Evolutionary conservation across 2,888 invertebrate genomes (phyloP).

Genomic region (Adineta ricciae): DNA sequence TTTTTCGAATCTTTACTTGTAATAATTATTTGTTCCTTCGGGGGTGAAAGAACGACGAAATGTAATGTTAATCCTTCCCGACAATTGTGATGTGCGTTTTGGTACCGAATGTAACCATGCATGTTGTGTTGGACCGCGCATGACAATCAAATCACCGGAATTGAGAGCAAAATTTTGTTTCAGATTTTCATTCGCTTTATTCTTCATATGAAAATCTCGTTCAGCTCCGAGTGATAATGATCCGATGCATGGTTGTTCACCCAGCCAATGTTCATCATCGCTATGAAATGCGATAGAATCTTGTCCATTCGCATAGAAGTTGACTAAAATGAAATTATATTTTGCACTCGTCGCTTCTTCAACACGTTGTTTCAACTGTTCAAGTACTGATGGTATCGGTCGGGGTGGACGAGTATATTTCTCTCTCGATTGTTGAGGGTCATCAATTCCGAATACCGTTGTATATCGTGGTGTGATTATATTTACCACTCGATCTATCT

Average conservation of each 20-base stretch:
- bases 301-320: neutral
- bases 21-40: neutral
- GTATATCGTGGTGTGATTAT: neutral
- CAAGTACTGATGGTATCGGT: neutral
- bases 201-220: neutral
- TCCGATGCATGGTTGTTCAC: neutral
- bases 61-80: neutral
- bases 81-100: neutral
- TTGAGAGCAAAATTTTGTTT: neutral
- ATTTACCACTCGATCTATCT: neutral
- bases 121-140: neutral
- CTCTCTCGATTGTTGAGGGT: neutral
- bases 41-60: neutral
- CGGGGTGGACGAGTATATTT: neutral
- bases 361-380: neutral
- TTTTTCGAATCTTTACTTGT: neutral
- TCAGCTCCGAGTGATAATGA: neutral
- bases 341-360: neutral
- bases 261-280: neutral
- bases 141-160: neutral
- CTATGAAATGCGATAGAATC: neutral
- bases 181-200: neutral
- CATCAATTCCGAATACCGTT: constrained; percentile 1
- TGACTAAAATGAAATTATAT: neutral
- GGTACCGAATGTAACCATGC: neutral